Percentiles rank a stretch among this genome's conserved stretches.
phyloP scores from a whole-genome alignment of 2,113 vertebrate genomes.

The Steatornis caripensis region DNA sequence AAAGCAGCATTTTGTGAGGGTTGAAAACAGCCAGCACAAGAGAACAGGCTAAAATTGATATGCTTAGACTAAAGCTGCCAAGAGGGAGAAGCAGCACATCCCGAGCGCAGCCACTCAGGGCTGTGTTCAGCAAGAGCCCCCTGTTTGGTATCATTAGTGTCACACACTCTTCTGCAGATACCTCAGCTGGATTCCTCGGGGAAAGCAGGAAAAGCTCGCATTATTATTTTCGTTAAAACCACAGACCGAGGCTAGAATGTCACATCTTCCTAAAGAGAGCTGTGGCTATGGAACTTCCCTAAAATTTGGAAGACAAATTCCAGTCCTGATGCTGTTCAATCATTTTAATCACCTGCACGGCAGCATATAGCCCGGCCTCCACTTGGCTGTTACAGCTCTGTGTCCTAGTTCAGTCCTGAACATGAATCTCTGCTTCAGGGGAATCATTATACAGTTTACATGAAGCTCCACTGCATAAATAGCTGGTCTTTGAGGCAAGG shows the following conservation, averaged over 20 bases:
- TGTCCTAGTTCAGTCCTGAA: background rate
- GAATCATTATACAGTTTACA: background rate
- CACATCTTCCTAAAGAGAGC: background rate
- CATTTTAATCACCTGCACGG: background rate
- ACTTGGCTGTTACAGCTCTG: background rate
- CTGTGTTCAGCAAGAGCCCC: background rate
- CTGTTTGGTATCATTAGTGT: background rate
- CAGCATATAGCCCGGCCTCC: background rate
- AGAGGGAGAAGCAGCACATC: background rate
- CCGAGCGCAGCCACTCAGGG: background rate
- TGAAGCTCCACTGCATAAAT: background rate
- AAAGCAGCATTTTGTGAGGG: background rate
- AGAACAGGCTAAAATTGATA: background rate
- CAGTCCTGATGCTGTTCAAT: background rate
- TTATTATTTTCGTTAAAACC: background rate
- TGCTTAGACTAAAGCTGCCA: background rate
- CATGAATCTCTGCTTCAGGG: background rate
- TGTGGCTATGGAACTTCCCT: fast-evolving
- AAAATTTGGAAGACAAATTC: background rate
- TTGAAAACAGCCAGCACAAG: background rate
- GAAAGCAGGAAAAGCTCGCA: background rate
- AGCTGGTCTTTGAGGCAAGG: background rate
- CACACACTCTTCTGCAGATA: background rate
- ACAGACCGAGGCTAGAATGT: background rate
- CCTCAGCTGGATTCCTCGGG: background rate